Conservation (phyloP, 2,113 vertebrate species). For the Porphyrio hochstetteri region DNA sequence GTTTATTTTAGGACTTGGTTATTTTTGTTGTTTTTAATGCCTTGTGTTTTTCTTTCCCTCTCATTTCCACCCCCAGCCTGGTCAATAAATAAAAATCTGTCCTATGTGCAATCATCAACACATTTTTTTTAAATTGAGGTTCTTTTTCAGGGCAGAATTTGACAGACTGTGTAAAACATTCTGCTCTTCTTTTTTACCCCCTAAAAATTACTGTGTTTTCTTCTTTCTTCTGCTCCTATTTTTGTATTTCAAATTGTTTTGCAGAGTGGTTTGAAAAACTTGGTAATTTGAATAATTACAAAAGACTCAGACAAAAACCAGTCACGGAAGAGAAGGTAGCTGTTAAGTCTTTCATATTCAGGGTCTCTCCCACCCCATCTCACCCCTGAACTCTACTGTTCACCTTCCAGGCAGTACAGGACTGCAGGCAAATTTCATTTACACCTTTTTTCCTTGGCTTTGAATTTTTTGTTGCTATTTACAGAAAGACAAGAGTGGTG, state of each 20-base stretch:
- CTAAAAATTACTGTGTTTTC: background rate
- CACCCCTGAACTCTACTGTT: background rate
- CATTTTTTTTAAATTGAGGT: background rate
- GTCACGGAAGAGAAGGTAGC: background rate
- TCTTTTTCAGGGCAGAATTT: background rate
- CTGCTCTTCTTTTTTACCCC: background rate
- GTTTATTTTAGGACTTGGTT: background rate
- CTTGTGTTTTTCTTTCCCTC: background rate
- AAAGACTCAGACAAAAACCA: background rate
- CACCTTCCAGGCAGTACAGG: background rate
- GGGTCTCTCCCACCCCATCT: background rate
- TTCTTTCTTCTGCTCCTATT: background rate
- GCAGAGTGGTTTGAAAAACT: background rate
- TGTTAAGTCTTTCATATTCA: background rate
- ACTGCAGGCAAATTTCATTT: background rate
- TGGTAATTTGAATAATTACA: background rate
- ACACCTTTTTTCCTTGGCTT: background rate
- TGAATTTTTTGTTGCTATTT: background rate
- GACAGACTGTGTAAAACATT: background rate
- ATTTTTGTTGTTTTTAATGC: slow-evolving; percentile 11
- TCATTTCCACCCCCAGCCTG: background rate
- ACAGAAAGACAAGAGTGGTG: background rate
- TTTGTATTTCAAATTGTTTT: background rate
- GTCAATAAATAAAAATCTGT: slow-evolving; percentile 22
- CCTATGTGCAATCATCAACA: background rate